phyloP scores from a whole-genome alignment of 2,888 invertebrate genomes.

The Rhyacophila evoluta region DNA sequence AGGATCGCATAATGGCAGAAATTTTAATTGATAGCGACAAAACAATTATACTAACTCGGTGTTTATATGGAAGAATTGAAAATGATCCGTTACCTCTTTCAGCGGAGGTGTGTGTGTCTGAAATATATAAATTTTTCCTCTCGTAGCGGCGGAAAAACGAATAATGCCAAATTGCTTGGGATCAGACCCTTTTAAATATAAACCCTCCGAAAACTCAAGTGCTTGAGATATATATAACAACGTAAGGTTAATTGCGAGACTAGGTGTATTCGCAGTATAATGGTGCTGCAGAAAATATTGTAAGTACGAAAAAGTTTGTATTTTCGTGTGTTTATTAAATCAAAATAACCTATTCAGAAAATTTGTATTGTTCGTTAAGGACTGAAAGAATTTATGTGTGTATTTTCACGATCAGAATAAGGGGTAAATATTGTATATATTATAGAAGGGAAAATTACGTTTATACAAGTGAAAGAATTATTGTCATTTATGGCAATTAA shows the following conservation, averaged over 20 bases:
- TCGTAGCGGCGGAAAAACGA: neutral
- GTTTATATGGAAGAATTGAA: constrained; percentile 3
- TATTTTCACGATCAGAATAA: too few relatives aligned
- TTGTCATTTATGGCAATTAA: too few relatives aligned
- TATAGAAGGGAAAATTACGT: too few relatives aligned
- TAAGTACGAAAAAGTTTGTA: too few relatives aligned
- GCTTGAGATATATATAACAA: neutral
- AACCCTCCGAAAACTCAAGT: constrained; percentile 16
- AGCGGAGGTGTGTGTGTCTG: neutral
- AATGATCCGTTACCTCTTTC: neutral
- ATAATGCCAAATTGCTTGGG: constrained; percentile 19
- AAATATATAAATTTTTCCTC: neutral
- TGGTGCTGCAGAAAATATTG: neutral
- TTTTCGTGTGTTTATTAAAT: too few relatives aligned
- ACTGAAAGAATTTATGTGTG: too few relatives aligned
- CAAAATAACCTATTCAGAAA: too few relatives aligned
- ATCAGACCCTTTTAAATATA: constrained; percentile 24
- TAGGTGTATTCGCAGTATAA: neutral
- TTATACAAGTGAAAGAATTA: too few relatives aligned
- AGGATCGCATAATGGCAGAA: neutral
- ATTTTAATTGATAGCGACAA: constrained; percentile 16
- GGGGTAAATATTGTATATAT: too few relatives aligned
- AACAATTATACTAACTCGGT: constrained; percentile 9
- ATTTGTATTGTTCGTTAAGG: too few relatives aligned
- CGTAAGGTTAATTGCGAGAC: neutral